Conservation (phyloP, 1,140 invertebrate genomes). For the Caenorhabditis brenneri region DNA sequence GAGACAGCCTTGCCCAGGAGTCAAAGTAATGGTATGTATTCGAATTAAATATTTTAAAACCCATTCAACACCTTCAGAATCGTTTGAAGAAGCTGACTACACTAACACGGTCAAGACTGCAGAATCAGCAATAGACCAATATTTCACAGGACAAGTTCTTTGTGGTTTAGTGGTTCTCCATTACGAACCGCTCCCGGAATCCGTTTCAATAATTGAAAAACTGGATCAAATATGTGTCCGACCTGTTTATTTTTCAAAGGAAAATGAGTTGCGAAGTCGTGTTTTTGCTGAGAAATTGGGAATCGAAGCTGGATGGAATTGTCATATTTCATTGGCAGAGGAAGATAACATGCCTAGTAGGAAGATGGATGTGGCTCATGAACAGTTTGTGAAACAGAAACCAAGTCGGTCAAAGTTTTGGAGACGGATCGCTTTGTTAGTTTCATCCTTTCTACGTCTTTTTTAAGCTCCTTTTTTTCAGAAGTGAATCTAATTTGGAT, state of each 20-base stretch:
- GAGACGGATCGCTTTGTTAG: constrained; percentile 1
- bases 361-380: not conserved
- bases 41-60: not conserved
- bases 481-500: constrained; percentile 15
- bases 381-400: constrained; percentile 24
- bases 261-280: constrained; percentile 47
- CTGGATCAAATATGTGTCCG: constrained; percentile 47
- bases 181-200: constrained; percentile 39
- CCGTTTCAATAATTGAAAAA: constrained; percentile 22
- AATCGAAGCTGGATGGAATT: constrained; percentile 51
- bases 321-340: constrained; percentile 49
- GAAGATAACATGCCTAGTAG: not conserved
- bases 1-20: not conserved
- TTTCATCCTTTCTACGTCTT: not conserved
- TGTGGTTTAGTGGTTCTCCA: constrained; percentile 47
- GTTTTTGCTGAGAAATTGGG: constrained; percentile 50
- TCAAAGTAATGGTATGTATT: not conserved
- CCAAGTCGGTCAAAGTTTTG: not conserved
- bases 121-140: constrained; percentile 17
- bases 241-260: constrained; percentile 46
- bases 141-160: constrained; percentile 45
- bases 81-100: not conserved
- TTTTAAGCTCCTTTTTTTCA: too few relatives aligned
- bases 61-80: not conserved
- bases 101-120: not conserved